Evolutionary conservation across 37 sponge, comb jelly and placozoan genomes (phyloP).

Genomic region (Ianthella basta): DNA sequence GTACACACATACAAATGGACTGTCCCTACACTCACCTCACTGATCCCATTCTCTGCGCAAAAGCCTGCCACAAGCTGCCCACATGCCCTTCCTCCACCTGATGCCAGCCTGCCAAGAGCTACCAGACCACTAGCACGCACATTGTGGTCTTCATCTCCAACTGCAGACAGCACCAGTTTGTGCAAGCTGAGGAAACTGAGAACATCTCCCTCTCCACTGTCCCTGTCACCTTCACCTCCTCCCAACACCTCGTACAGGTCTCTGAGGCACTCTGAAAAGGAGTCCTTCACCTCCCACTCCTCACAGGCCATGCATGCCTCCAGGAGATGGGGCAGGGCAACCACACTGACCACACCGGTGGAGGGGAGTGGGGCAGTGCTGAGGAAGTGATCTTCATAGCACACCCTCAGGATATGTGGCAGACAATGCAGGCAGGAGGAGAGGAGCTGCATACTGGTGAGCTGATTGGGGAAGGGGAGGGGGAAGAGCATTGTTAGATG

Average conservation of each 20-base stretch:
- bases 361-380: no score
- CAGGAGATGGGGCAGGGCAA: not conserved
- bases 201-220: not conserved
- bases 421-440: not conserved
- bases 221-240: no score
- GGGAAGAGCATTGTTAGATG: no score
- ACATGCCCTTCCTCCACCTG: no score
- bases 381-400: no score
- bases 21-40: not conserved
- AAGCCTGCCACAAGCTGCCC: not conserved
- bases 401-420: not conserved
- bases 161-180: not conserved
- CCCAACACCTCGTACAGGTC: not conserved
- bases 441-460: not conserved
- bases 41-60: not conserved
- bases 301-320: not conserved
- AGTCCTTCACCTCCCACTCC: constrained; percentile 15
- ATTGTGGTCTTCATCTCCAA: constrained; percentile 7
- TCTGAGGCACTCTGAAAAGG: not conserved
- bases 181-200: not conserved
- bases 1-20: not conserved
- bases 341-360: not conserved
- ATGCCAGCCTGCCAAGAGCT: not conserved
- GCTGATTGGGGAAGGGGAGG: no score
- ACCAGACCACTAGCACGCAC: not conserved